Evolutionary conservation across 1,140 invertebrate genomes (phyloP), one percentile per base, ranked within the genome.

Genomic region (Tribolium castaneum): DNA sequence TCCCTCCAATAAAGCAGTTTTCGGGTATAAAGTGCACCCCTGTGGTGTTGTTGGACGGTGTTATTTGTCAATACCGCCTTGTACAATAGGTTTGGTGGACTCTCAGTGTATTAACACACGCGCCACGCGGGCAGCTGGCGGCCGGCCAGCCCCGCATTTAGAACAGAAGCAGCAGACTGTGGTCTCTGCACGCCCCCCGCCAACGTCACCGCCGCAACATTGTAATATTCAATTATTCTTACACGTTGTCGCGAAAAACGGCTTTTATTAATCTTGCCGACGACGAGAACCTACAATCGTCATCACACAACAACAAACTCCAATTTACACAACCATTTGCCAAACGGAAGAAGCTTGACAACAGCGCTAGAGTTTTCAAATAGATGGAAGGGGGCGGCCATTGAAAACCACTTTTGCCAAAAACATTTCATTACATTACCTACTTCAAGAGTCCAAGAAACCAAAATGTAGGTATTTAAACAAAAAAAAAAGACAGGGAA

Each of bases 151-250:
- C 80, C 80, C 75, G 75, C 35, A 74, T 81, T 81, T 81, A 81
- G 80, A 81, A 80, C 78, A 80, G 75, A 79, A 81, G 74, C 78
- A 79, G 76, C 78, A 81, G 80, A 81, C 80, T 77, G 76, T 80
- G 71, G 51, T 71, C 45, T 75, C 70, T 73, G 50, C 75, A 77
- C 78, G 59, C 73, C 74, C 74, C 51, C 71, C 78, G 66, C 78
- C 71, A 54, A 30, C 70, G 39, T 19, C 35, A 66, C 50, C 19
- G 35, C 59, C 76, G 25, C 50, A 66, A 73, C 30, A 78, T 71
- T 78, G 70, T 78, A 66, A 74, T 73, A 62, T 75, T 62, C 73
- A 75, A 75, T 75, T 75, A 59, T 59, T 59, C 54, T 62, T 51
- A 35, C 25, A 66, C 12, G 59, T 13, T 66, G 12, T 9, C 30